Evolutionary conservation across 2,113 vertebrate species (phyloP), one percentile per base, ranked within the genome.

Genomic region (Potamarius usumacintae): DNA sequence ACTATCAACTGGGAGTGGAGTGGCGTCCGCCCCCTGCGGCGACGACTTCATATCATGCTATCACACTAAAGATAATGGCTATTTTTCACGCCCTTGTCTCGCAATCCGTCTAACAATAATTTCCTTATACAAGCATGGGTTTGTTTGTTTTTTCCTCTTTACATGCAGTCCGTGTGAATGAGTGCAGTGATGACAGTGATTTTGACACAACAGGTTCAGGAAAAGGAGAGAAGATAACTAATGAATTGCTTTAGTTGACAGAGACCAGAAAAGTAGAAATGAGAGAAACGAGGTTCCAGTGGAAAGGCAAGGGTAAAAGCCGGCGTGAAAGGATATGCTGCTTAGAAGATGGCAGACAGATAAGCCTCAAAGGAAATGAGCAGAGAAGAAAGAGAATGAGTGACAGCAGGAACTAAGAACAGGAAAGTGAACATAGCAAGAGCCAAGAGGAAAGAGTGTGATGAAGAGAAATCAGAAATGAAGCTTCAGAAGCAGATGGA

Each of bases 371-470:
- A 65, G 58, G 25, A 86, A 50, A 67, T 52, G 57, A 89, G 78
- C 42, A 81, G 67, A 27, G 57, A 76, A 65, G 67, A 82, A 69
- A 86, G 88, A 86, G 67, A 76, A 85, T 63, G 62, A 85, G 30
- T 63, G 60, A 72, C 65, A 53, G 58, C 48, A 82, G 57, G 58
- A 80, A 7, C 63, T 57, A 27, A 83, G 81, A 18, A 84, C 74
- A 81, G 82, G 42, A 84, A 84, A 63, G 65, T 80, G 85, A 86
- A 87, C 34, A 62, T 52, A 14, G 84, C 69, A 63, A 30, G 53
- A 50, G 52, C 71, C 25, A 57, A 80, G 30, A 67, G 53, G 57
- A 76, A 27, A 63, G 58, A 83, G 62, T 42, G n/a, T 71, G 65
- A 57, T 57, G 10, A 42, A 60, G 34, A 87, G 42, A 82, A 12